Evolutionary conservation across 2,888 invertebrate genomes (phyloP), one percentile per base, ranked within the genome.

Genomic region (Rhimphoctona megacephalus): DNA sequence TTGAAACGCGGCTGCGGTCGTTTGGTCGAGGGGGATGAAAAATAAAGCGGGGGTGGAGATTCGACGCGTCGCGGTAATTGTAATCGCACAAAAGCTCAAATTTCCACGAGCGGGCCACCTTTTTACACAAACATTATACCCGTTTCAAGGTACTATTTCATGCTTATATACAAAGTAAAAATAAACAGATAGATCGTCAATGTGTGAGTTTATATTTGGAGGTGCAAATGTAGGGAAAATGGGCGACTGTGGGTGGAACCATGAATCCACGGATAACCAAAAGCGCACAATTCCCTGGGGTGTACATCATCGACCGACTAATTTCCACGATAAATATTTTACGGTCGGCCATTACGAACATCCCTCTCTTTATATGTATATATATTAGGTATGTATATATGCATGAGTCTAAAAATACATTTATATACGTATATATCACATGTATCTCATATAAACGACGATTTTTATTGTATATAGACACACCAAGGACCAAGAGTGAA

Each of bases 281-380:
- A 88, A 86, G 91, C 91, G 90, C 91, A 88, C 89, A 88, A 76
- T 85, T 90, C 91, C 81, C 80, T 85, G 87, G 88, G 81, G 89
- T 90, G 90, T 92, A 91, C 90, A 91, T 92, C 92, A 92, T 92
- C 92, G 90, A 87, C 90, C 90, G 92, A 92, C 92, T 92, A 92
- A 92, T 92, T 92, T 92, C 90, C 89, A 90, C 91, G 92, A 92
- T 92, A 92, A 92, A 92, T 92, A 92, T 92, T 92, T 92, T 92
- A 92, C 92, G 90, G 89, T 89, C 90, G 90, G 91, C 91, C 92
- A 92, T 92, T 92, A 92, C 91, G 90, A 88, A 57, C 90, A 90
- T 89, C 89, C 49, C 70, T 19, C 86, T 85, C 88, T 89, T 85
- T 86, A 90, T 22, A 52, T 39, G 3, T 72, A 57, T 66, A 30